Evolutionary conservation across 53 echinoderm and acorn worm species (phyloP), one percentile per base, ranked within the genome.

Genomic region (Hippasteria phrygiana): DNA sequence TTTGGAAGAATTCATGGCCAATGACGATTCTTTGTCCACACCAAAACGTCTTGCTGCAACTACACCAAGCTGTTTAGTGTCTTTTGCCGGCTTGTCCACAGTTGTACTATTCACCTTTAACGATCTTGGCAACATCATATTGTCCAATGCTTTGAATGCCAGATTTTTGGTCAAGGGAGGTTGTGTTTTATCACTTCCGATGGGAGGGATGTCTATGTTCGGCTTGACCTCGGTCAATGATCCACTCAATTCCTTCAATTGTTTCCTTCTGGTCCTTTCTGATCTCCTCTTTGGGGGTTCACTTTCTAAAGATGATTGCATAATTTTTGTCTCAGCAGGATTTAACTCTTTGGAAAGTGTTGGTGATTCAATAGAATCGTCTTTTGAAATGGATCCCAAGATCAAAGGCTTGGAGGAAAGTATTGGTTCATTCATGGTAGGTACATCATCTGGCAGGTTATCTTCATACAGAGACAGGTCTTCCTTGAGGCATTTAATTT

Each of bases 61-160:
- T 16, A 45, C 43, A 75, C 10, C 0, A 11, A 29, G 31, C 14
- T 46, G 75, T 41, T 75, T 75, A n/a, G 47, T 40, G 48, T 75
- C 63, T 65, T 81, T 81, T 29, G 63, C 9, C 1, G 46, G 63
- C 26, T 81, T 80, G 62, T 81, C 81, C 45, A 47, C 55, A 56
- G 34, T 55, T 16, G 81, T 29, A 63, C 45, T 43, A 31, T 56
- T 65, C 17, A 81, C 39, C 17, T 40, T 42, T 40, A 81, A 29
- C 0, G 81, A 81, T 43, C 81, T 81, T 16, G 81, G 81, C 43
- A 81, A 42, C 81, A 81, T 81, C 27, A 81, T 20, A 39, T 45
- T 43, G 3, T 81, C 64, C 26, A 65, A 5, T 28, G 39, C 18
- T 65, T 65, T 81, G 31, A 24, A 64, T 45, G 43, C 1, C 17